Base-by-base conservation (phyloP, 2,113 vertebrate genomes). In the Dipodomys spectabilis region DNA sequence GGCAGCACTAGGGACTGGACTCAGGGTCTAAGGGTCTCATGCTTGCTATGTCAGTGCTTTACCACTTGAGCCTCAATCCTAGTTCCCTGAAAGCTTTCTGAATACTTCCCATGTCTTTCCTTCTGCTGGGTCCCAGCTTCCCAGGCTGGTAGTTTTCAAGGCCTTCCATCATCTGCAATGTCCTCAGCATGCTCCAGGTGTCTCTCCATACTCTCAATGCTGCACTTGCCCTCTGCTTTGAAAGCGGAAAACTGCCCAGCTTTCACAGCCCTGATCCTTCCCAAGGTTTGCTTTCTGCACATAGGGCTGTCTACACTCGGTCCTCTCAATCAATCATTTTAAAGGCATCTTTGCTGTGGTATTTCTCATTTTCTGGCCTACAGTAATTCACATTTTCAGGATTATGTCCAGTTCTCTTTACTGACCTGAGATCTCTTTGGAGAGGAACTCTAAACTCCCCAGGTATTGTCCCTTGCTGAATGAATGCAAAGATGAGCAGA, bases 321-420 rank as follows among this genome's bases (percentile, higher is more conserved):
- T 88, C 49, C 69, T 75, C 45, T 79, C 68, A 35, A 6, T 27
- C 39, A 4, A 6, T 27, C 39, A 4, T 27, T 45, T 82, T 16
- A 71, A 44, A 12, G 7, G 8, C 44, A 80, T 20, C 1, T 18
- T 11, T 45, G n/a, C 20, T n/a, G 6, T 2, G 44, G 83, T 53
- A 30, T 71, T 30, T 39, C 64, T 60, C 53, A 20, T 60, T 71
- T 85, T 78, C 90, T 95, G 60, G 81, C 57, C 78, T 74, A 39
- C 15, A 60, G 67, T 22, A 32, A 81, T 9, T 4, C 8, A 23
- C 11, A 2, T 49, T 44, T 80, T 79, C 39, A 74, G 53, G 62
- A 20, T 57, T 69, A 20, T 0, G 1, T 49, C 73, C 67, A 30
- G 80, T 27, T 86, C 23, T 88, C 72, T 68, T 71, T 18, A 74